Conservation (phyloP, 2,888 invertebrate species). For the Napeogenes inachia region DNA sequence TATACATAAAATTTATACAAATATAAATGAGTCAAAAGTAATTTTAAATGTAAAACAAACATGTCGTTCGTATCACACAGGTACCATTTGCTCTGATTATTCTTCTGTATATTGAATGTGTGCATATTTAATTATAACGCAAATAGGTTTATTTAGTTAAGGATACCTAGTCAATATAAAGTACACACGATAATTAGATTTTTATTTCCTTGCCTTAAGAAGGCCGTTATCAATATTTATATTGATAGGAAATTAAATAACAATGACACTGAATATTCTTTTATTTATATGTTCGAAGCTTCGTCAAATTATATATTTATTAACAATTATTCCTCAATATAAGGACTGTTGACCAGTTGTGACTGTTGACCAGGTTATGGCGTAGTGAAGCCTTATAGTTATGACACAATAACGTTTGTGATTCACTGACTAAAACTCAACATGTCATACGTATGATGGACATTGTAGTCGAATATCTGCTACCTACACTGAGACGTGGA, state of each 20-base stretch:
- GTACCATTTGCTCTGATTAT: constrained; percentile 22
- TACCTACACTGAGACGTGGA: not conserved
- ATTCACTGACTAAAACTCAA: constrained; percentile 14
- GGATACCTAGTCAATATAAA: not conserved
- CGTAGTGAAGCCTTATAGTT: constrained; percentile 24
- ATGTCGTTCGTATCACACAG: constrained; percentile 30
- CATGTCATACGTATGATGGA: not conserved
- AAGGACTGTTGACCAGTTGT: constrained; percentile 34
- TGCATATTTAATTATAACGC: constrained; percentile 15
- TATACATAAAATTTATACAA: not conserved
- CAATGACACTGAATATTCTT: too few species aligned
- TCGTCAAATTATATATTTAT: constrained; percentile 15
- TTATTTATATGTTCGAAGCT: not conserved
- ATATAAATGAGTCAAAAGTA: constrained; percentile 7
- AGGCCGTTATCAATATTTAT: too few species aligned
- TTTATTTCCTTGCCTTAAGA: too few species aligned
- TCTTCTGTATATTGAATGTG: constrained; percentile 9
- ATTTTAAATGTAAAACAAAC: constrained; percentile 18
- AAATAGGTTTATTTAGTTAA: constrained; percentile 21
- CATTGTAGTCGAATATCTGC: not conserved
- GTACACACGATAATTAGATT: not conserved
- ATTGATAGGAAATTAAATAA: too few species aligned
- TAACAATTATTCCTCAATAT: constrained; percentile 31
- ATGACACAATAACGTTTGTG: constrained; percentile 24
- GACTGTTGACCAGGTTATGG: constrained; percentile 32